phyloP scores from a whole-genome alignment of 2,797 vertebrate genomes.

The Bufotes viridis region DNA sequence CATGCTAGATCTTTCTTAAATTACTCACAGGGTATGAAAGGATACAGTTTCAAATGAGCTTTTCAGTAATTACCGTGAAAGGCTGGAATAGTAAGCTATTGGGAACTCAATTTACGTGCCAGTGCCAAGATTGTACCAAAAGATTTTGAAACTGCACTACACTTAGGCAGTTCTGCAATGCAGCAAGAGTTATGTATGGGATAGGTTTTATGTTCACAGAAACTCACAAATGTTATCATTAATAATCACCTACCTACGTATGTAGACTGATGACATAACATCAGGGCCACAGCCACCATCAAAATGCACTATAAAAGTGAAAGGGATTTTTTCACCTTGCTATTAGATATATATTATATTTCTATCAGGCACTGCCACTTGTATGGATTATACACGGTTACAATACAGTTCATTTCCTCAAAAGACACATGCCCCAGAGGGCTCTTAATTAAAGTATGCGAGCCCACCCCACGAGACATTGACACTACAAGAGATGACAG shows the following conservation, averaged over 20 bases:
- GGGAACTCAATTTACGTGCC: constrained; percentile 9
- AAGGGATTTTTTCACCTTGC: too few species aligned
- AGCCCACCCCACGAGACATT: too few species aligned
- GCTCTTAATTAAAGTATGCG: too few species aligned
- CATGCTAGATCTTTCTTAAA: neutral
- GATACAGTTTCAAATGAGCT: constrained; percentile 17
- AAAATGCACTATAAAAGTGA: too few species aligned
- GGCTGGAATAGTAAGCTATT: constrained; percentile 10
- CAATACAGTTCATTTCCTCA: too few species aligned
- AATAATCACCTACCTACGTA: neutral
- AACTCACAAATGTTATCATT: neutral
- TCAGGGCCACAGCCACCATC: neutral
- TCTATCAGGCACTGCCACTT: too few species aligned
- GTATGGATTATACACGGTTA: too few species aligned
- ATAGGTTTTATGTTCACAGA: neutral
- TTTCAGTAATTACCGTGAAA: constrained; percentile 13
- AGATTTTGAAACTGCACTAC: neutral
- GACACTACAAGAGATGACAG: too few species aligned
- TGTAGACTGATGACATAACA: neutral
- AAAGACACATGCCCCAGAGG: too few species aligned
- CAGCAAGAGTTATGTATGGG: neutral
- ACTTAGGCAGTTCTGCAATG: neutral
- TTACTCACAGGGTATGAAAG: neutral
- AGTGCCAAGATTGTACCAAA: neutral
- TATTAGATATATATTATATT: too few species aligned